Percentiles rank a stretch among this genome's conserved stretches.
Conservation (phyloP, 2,888 invertebrate genomes). For the Glyphotaelius pellucidus region DNA sequence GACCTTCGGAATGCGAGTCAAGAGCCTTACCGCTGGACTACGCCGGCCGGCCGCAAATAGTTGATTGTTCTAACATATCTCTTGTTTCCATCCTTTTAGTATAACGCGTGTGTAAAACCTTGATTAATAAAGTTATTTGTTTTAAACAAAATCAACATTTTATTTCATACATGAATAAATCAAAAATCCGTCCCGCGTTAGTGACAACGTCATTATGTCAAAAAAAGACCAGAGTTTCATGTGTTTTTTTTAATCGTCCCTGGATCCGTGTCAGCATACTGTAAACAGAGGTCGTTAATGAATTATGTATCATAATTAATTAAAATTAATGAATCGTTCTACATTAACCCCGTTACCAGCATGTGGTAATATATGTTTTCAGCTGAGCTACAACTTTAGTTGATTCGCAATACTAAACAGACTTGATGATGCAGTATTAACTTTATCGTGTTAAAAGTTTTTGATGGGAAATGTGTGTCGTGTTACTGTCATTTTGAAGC, state of each 20-base stretch:
- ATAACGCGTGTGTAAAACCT: no score
- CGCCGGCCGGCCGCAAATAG: no score
- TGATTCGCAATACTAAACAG: neutral
- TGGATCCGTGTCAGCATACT: neutral
- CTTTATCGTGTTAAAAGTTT: slow-evolving; percentile 2
- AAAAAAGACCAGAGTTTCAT: neutral
- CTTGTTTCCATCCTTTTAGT: no score
- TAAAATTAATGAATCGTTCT: neutral
- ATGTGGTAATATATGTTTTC: neutral
- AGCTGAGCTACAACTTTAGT: neutral
- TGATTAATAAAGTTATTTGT: no score
- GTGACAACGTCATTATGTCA: neutral
- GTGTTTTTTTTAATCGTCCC: neutral
- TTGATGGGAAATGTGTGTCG: neutral
- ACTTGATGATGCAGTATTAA: neutral
- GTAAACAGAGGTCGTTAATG: neutral
- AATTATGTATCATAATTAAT: neutral
- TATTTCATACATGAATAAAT: no score
- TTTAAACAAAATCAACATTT: no score
- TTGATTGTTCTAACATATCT: no score
- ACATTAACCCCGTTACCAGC: neutral
- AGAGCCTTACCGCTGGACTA: no score
- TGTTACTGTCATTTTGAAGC: neutral
- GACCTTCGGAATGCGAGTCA: no score
- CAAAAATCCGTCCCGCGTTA: no score